Conservation (phyloP, 2,797 vertebrate species). For the Notolabrus celidotus region DNA sequence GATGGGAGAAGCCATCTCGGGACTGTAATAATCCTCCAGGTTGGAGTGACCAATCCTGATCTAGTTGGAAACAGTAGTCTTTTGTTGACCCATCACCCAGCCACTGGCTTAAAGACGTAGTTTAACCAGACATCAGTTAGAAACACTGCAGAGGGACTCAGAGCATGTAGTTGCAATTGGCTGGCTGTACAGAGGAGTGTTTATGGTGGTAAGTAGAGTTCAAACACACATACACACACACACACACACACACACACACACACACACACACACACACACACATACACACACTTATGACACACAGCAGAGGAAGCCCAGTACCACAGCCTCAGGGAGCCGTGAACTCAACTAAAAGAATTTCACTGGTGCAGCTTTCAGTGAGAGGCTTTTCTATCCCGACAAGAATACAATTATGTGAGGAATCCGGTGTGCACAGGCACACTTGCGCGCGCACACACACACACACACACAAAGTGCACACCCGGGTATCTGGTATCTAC, state of each 20-base stretch:
- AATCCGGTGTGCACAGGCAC: not conserved
- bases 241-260: not conserved
- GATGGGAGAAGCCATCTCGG: no score
- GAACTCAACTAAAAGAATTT: constrained; percentile 24
- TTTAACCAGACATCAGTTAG: not conserved
- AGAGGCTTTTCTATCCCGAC: constrained; percentile 19
- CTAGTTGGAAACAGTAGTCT: not conserved
- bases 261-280: not conserved
- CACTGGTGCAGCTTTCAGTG: constrained; percentile 11
- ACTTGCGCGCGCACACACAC: constrained; percentile 1
- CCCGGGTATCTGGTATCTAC: constrained; percentile 23
- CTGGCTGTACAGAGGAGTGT: constrained; percentile 3
- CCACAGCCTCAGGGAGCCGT: constrained; percentile 18
- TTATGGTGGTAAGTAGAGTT: constrained; percentile 13
- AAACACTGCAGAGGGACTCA: not conserved
- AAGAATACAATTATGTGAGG: not conserved
- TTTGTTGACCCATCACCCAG: not conserved
- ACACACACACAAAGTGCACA: constrained; percentile 10
- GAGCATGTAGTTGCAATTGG: not conserved
- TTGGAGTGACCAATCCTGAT: no score
- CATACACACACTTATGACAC: not conserved
- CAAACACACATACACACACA: constrained; percentile 27
- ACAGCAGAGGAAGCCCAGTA: constrained; percentile 7
- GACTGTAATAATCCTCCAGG: no score
- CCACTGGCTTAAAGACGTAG: not conserved